Conservation (phyloP, 2,797 vertebrate genomes). For the Mus minutoides region DNA sequence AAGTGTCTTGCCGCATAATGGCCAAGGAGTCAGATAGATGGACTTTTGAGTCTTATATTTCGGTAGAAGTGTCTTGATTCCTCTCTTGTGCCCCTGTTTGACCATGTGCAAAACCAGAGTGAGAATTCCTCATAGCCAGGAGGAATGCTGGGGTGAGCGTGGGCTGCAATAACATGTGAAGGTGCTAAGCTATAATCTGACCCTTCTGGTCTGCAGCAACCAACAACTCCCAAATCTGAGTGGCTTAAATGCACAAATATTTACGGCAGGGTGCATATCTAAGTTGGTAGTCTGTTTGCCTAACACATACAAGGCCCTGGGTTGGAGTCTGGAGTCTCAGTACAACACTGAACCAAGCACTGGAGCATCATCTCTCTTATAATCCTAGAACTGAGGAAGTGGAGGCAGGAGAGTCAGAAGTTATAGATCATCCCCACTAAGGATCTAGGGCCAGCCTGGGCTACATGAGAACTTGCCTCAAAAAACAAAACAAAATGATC, state of each 20-base stretch:
- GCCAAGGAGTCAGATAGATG: neutral
- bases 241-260: neutral
- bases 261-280: neutral
- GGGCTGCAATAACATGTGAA: neutral
- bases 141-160: neutral
- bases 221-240: neutral
- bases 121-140: neutral
- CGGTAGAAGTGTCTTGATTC: neutral
- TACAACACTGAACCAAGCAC: neutral
- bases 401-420: neutral
- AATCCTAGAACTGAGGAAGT: neutral
- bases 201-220: neutral
- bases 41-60: neutral
- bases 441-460: neutral
- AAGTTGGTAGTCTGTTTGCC: neutral
- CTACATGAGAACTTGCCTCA: neutral
- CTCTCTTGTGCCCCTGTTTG: neutral
- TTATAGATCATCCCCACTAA: neutral
- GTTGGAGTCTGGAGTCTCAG: neutral
- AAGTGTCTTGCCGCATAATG: neutral
- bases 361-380: neutral
- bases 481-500: neutral
- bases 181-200: neutral
- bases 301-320: neutral
- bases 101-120: neutral